Conservation (phyloP, 2,797 vertebrate genomes). For the Aeoliscus strigatus region DNA sequence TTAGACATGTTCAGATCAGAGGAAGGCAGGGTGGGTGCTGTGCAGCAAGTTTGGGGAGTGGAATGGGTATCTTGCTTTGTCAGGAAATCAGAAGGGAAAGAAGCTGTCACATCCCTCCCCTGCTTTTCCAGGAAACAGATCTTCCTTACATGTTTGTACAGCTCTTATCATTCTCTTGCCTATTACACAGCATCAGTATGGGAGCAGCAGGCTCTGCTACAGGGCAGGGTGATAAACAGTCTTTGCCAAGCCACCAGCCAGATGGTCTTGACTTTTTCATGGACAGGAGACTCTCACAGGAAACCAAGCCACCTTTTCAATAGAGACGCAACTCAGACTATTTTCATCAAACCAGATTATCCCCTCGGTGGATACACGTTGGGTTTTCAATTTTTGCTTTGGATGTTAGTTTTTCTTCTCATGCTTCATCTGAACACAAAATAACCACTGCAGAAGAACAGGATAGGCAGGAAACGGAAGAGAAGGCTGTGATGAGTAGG, state of each 20-base stretch:
- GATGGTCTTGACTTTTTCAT: constrained; percentile 65
- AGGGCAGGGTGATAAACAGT: constrained; percentile 44
- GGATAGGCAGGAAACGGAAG: no score
- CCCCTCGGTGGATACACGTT: no score
- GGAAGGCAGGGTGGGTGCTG: background rate
- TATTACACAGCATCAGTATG: constrained; percentile 38
- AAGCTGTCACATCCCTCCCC: constrained; percentile 17
- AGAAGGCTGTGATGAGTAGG: no score
- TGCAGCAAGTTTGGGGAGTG: constrained; percentile 16
- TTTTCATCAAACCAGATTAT: no score
- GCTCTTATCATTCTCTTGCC: constrained; percentile 33
- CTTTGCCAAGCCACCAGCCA: constrained; percentile 55
- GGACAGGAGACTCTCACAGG: constrained; percentile 24
- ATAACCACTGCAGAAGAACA: no score
- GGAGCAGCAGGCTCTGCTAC: constrained; percentile 51
- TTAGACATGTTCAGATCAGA: background rate
- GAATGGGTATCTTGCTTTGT: constrained; percentile 12
- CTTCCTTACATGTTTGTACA: constrained; percentile 33
- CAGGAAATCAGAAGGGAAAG: constrained; percentile 23
- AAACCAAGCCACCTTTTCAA: constrained; percentile 32
- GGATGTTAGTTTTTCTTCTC: no score
- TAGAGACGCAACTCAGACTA: background rate
- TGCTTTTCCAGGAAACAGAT: constrained; percentile 37
- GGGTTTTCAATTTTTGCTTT: no score
- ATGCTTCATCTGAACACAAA: no score